phyloP scores from a whole-genome alignment of 2,797 vertebrate genomes.

The Lithobates pipiens region DNA sequence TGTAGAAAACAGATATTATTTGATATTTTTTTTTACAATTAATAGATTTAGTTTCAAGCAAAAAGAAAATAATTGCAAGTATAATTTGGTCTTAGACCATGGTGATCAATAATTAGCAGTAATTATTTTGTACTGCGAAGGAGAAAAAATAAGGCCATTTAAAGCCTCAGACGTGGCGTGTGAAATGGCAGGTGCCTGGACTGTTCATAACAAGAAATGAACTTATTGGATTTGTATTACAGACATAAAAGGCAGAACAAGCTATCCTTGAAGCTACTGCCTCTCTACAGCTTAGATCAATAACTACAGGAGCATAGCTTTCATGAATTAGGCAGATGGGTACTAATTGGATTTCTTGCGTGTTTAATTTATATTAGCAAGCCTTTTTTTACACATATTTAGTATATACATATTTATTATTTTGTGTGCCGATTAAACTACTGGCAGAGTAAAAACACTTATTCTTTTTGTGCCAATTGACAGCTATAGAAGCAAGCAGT shows the following conservation, averaged over 20 bases:
- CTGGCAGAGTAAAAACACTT: background rate
- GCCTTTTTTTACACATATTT: background rate
- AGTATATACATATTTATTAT: background rate
- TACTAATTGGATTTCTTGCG: slow-evolving; percentile 4
- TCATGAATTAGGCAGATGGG: slow-evolving; percentile 46
- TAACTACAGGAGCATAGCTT: slow-evolving; percentile 36
- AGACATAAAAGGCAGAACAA: slow-evolving; percentile 44
- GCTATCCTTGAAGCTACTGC: slow-evolving; percentile 12
- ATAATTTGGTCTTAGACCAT: slow-evolving; percentile 65
- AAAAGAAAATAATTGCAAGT: slow-evolving; percentile 64
- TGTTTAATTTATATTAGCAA: background rate
- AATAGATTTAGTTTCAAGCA: background rate
- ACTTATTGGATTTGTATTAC: slow-evolving; percentile 49
- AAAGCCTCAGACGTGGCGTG: slow-evolving; percentile 58
- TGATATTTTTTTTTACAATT: background rate
- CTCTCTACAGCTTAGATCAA: background rate
- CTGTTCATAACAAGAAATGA: slow-evolving; percentile 17
- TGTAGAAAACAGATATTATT: background rate
- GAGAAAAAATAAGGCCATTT: slow-evolving; percentile 57
- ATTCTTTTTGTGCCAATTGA: no score
- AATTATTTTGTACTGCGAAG: slow-evolving; percentile 63
- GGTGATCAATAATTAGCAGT: slow-evolving; percentile 71
- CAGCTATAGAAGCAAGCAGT: no score
- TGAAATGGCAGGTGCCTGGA: slow-evolving; percentile 60
- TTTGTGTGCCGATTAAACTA: background rate